phyloP scores from a whole-genome alignment of 2,888 invertebrate species.

The Agonopterix subpropinquella region DNA sequence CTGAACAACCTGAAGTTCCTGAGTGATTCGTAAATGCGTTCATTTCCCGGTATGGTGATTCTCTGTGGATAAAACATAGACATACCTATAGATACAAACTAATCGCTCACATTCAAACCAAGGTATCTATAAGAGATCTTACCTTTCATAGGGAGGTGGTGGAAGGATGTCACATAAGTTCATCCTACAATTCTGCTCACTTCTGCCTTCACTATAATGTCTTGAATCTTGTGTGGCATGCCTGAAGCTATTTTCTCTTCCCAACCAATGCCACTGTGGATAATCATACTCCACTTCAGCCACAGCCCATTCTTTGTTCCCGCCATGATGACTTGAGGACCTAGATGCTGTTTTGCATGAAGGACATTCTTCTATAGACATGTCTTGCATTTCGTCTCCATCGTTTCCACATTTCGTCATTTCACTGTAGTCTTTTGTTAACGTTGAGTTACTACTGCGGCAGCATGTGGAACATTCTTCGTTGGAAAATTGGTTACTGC shows the following conservation, averaged over 20 bases:
- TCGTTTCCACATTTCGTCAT: constrained; percentile 71
- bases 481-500: constrained; percentile 66
- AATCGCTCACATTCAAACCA: not conserved
- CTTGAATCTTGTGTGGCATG: constrained; percentile 47
- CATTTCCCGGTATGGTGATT: constrained; percentile 61
- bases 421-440: constrained; percentile 68
- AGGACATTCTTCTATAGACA: constrained; percentile 65
- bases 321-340: constrained; percentile 65
- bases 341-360: constrained; percentile 66
- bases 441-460: constrained; percentile 61
- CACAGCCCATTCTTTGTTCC: constrained; percentile 62
- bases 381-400: constrained; percentile 52
- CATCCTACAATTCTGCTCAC: constrained; percentile 63
- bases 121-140: constrained; percentile 10
- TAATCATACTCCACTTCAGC: constrained; percentile 68
- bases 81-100: not conserved
- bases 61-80: constrained; percentile 40
- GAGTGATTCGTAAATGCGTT: constrained; percentile 60
- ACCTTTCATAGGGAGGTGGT: constrained; percentile 70
- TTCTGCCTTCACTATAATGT: constrained; percentile 48
- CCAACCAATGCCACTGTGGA: constrained; percentile 70
- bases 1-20: constrained; percentile 66
- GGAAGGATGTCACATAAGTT: constrained; percentile 66
- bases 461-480: constrained; percentile 70
- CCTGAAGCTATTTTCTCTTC: constrained; percentile 63